These are phyloP conservation scores for Idaea aversata DNA, from an alignment of 2,888 invertebrate genomes.

Conservation along the genomic window DNA sequence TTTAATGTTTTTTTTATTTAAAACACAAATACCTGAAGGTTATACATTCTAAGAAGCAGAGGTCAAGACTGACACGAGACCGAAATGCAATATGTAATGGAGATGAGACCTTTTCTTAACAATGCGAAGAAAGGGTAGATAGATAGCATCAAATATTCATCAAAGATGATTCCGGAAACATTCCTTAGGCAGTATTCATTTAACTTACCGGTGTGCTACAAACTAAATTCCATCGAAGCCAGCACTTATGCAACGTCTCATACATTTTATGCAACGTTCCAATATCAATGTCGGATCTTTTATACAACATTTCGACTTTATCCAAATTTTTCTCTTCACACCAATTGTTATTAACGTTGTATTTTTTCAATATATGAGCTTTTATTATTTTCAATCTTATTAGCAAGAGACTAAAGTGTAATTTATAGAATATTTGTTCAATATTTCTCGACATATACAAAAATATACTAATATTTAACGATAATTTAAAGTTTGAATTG, in stretches of 20 bases:
- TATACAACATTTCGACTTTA: not conserved
- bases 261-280: not conserved
- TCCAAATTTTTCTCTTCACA: not conserved
- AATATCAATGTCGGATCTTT: not conserved
- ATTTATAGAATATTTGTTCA: not conserved
- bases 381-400: not conserved
- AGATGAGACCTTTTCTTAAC: too few species aligned
- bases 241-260: not conserved
- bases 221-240: not conserved
- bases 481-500: not conserved
- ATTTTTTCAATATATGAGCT: not conserved
- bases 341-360: not conserved
- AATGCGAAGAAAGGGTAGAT: too few species aligned
- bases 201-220: not conserved
- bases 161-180: too few species aligned
- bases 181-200: not conserved
- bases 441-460: not conserved
- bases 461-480: not conserved
- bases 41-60: too few species aligned
- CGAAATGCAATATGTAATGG: too few species aligned
- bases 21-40: too few species aligned
- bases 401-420: not conserved
- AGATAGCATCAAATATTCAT: too few species aligned
- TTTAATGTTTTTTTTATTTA: too few species aligned
- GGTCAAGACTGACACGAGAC: too few species aligned